Conservation (phyloP, 2,797 vertebrate genomes). For the Odontamblyopus rebecca region DNA sequence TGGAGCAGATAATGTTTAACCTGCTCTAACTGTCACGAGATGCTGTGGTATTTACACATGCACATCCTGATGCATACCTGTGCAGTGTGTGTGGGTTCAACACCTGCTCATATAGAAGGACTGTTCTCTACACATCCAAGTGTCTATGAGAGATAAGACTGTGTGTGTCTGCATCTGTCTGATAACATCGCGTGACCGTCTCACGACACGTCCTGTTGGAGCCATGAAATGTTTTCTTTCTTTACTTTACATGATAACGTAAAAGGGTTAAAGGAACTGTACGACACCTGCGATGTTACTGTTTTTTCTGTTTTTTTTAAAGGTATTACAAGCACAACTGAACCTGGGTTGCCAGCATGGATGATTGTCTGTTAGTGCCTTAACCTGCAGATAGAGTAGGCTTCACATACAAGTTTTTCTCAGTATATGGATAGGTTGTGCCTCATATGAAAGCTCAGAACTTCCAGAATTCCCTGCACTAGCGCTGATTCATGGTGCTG, state of each 20-base stretch:
- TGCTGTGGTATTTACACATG: slow-evolving; percentile 34
- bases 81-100: background rate
- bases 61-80: background rate
- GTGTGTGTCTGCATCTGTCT: slow-evolving; percentile 3
- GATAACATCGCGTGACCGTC: slow-evolving; percentile 4
- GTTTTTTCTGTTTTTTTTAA: too few species aligned
- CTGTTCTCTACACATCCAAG: background rate
- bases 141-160: slow-evolving; percentile 27
- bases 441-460: too few species aligned
- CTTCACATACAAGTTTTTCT: too few species aligned
- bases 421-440: too few species aligned
- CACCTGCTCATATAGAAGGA: background rate
- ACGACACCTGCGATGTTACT: too few species aligned
- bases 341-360: too few species aligned
- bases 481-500: too few species aligned
- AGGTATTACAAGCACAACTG: too few species aligned
- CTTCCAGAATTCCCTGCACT: too few species aligned
- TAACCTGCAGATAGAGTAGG: too few species aligned
- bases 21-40: slow-evolving; percentile 16
- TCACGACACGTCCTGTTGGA: background rate
- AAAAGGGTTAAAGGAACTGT: background rate
- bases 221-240: background rate
- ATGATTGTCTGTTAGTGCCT: too few species aligned
- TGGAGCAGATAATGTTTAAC: slow-evolving; percentile 39
- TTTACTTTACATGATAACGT: background rate